Conservation (phyloP, 2,888 invertebrate species). For the Noctua pronuba region DNA sequence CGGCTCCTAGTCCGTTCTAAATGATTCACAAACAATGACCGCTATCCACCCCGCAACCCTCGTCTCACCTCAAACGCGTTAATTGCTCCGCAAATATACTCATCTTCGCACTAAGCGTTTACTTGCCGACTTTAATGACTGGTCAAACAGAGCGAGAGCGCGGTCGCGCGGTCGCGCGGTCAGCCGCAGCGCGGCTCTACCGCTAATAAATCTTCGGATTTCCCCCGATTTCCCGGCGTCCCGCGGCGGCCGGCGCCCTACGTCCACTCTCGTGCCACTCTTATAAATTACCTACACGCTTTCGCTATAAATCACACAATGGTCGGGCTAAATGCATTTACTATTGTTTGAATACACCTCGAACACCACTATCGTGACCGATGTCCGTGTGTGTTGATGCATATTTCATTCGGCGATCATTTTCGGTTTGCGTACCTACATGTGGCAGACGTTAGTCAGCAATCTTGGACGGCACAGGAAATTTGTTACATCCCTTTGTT, state of each 20-base stretch:
- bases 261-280: constrained; percentile 84
- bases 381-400: constrained; percentile 73
- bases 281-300: constrained; percentile 90
- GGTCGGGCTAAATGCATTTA: constrained; percentile 88
- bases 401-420: constrained; percentile 77
- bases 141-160: constrained; percentile 85
- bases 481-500: constrained; percentile 82
- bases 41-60: constrained; percentile 80
- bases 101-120: constrained; percentile 89
- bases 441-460: constrained; percentile 81
- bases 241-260: constrained; percentile 79
- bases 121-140: constrained; percentile 89
- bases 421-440: constrained; percentile 70
- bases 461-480: constrained; percentile 78
- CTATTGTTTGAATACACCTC: constrained; percentile 89
- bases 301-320: constrained; percentile 89
- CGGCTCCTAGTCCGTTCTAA: constrained; percentile 67
- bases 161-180: constrained; percentile 80
- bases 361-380: constrained; percentile 78
- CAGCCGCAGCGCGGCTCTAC: constrained; percentile 81
- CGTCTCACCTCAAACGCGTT: constrained; percentile 88
- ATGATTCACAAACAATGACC: constrained; percentile 83
- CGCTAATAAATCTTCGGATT: constrained; percentile 89
- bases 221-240: constrained; percentile 89
- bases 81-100: constrained; percentile 90